Base-by-base conservation (phyloP, 2,797 vertebrate species). In the Eidolon dupreanum region DNA sequence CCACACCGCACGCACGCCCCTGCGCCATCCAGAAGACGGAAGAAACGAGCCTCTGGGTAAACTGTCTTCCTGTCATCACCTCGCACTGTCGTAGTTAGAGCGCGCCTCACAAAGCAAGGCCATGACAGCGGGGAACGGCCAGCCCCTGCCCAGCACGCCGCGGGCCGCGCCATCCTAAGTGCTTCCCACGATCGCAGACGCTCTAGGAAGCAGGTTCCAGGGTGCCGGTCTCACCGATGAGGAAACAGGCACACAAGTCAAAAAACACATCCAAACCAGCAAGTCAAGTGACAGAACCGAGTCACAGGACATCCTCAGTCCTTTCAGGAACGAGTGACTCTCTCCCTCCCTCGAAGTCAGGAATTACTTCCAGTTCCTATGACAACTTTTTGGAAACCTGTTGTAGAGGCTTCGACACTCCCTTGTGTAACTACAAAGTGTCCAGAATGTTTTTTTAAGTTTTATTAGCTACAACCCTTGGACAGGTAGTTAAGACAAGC, bases 121-220 rank as follows among this genome's bases (percentile, higher is more conserved):
- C 24, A 49, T 2, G 12, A 49, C 46, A 49, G 13, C 46, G 46
- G 41, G 46, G 41, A 41, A 41, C 6, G 41, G 41, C 41, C 41
- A 41, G 41, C 46, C 46, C 46, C 46, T 19, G 13, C 13, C 24
- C n/a, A 20, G 55, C 1, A 31, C 4, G 12, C 33, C 0, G 5
- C 2, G 33, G 38, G 22, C 31, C 31, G 33, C 4, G 2, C 10
- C 0, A 19, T 20, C 31, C 3, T 1, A 11, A 41, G 31, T 3
- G 41, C 16, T 49, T 4, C 46, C 49, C 49, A 1, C 1, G 49
- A 16, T 16, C 49, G 16, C 49, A 49, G 46, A 15, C 4, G 49
- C 49, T 16, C 49, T 16, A 16, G 26, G 66, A 41, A 51, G 19
- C 16, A n/a, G 59, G 41, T 4, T 17, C 24, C 2, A 1, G 49